phyloP scores from a whole-genome alignment of 2,113 vertebrate species.

The Amblyornis subalaris region DNA sequence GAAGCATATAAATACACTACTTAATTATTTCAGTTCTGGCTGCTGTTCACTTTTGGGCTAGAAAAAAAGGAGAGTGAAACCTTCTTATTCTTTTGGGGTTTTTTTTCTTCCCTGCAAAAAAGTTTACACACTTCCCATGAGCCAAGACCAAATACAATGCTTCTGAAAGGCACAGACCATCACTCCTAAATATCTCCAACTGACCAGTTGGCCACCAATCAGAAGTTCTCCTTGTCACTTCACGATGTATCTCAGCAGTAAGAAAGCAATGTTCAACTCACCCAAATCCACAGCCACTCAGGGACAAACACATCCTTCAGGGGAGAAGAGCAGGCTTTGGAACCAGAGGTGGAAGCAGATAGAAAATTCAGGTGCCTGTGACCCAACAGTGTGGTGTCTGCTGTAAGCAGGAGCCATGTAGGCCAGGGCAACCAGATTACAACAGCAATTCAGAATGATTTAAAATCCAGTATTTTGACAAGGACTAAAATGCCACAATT shows the following conservation, averaged over 20 bases:
- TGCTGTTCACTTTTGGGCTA: not conserved
- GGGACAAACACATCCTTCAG: not conserved
- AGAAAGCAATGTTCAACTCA: fast-evolving
- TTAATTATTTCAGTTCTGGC: not conserved
- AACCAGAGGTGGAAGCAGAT: not conserved
- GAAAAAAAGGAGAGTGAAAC: not conserved
- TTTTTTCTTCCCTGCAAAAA: not conserved
- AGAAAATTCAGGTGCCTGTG: not conserved
- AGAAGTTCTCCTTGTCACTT: not conserved
- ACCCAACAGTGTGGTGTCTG: not conserved
- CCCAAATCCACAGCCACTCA: not conserved
- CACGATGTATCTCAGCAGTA: not conserved
- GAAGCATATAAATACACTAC: not conserved
- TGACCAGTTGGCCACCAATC: fast-evolving
- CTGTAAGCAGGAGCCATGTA: not conserved
- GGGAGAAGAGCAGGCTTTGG: not conserved
- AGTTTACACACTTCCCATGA: not conserved
- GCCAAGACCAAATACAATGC: not conserved
- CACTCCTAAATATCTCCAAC: not conserved
- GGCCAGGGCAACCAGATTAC: not conserved
- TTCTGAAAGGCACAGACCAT: fast-evolving
- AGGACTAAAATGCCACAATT: not conserved
- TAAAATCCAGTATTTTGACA: not conserved
- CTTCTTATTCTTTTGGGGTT: not conserved
- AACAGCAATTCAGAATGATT: not conserved